phyloP scores from a whole-genome alignment of 2,113 vertebrate genomes.

The Hydrochoerus hydrochaeris region DNA sequence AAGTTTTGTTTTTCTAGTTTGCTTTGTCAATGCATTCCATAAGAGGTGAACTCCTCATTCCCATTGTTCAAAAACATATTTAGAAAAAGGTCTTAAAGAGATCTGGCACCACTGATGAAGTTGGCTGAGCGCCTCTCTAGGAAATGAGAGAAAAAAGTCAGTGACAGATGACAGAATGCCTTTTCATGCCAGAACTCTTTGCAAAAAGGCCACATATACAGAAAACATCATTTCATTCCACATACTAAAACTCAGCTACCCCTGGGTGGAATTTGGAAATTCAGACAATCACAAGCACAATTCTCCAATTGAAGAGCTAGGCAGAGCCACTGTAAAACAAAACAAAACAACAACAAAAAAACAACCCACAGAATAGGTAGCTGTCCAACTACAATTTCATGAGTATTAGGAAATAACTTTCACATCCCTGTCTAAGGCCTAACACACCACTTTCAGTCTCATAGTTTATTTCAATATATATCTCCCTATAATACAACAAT shows the following conservation, averaged over 20 bases:
- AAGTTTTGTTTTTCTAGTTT: constrained; percentile 78
- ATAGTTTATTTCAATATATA: background rate
- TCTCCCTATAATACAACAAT: background rate
- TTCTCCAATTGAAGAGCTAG: background rate
- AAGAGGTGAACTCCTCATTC: constrained; percentile 71
- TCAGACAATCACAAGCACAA: background rate
- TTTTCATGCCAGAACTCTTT: constrained; percentile 59
- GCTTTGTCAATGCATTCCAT: constrained; percentile 76
- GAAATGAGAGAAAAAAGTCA: constrained; percentile 49
- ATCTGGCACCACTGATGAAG: constrained; percentile 53
- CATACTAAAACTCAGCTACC: background rate
- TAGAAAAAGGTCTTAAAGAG: constrained; percentile 70
- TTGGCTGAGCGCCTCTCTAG: constrained; percentile 35
- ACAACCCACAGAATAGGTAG: background rate
- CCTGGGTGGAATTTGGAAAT: constrained; percentile 10
- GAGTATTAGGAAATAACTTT: background rate
- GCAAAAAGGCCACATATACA: background rate
- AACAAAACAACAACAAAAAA: background rate
- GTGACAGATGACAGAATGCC: constrained; percentile 15
- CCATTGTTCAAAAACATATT: constrained; percentile 69
- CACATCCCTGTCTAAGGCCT: background rate
- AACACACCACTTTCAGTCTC: background rate
- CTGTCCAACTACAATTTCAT: background rate
- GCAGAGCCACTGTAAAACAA: background rate
- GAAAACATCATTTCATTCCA: constrained; percentile 60